Evolutionary conservation across 1,140 invertebrate species (phyloP).

Genomic region (Calliphora vicina): DNA sequence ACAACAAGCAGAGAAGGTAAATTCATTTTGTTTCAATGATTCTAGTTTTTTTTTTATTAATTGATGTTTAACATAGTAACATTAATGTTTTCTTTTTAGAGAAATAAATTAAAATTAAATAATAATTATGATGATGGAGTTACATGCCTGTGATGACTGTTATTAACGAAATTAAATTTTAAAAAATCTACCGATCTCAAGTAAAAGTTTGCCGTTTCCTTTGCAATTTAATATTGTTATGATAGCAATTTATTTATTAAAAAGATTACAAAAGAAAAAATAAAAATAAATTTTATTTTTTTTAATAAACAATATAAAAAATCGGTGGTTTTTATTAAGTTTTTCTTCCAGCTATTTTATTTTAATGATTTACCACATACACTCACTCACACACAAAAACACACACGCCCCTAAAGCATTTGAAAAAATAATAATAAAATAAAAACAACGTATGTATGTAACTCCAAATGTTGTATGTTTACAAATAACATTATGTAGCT

Average conservation of each 20-base stretch:
- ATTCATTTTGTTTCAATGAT: neutral
- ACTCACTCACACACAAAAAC: neutral
- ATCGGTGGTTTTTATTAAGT: neutral
- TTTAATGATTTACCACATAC: too few relatives aligned
- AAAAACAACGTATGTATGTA: neutral
- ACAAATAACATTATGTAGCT: neutral
- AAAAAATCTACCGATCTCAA: too few relatives aligned
- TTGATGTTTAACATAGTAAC: neutral
- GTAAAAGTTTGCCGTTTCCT: too few relatives aligned
- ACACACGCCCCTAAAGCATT: neutral
- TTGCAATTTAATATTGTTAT: too few relatives aligned
- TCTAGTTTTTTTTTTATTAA: neutral
- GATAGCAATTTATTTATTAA: neutral
- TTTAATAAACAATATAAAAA: neutral
- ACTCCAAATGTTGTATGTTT: neutral
- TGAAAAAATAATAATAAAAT: neutral
- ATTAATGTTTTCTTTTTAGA: neutral
- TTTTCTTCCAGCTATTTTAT: neutral
- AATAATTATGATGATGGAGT: neutral
- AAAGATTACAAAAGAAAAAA: neutral
- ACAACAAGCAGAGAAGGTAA: neutral
- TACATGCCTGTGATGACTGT: neutral
- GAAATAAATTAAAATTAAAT: neutral
- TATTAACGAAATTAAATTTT: too few relatives aligned
- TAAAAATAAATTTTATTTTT: neutral